These are phyloP conservation scores for Anagyrus pseudococci DNA, from an alignment of 2,888 invertebrate genomes.

Conservation along the genomic window DNA sequence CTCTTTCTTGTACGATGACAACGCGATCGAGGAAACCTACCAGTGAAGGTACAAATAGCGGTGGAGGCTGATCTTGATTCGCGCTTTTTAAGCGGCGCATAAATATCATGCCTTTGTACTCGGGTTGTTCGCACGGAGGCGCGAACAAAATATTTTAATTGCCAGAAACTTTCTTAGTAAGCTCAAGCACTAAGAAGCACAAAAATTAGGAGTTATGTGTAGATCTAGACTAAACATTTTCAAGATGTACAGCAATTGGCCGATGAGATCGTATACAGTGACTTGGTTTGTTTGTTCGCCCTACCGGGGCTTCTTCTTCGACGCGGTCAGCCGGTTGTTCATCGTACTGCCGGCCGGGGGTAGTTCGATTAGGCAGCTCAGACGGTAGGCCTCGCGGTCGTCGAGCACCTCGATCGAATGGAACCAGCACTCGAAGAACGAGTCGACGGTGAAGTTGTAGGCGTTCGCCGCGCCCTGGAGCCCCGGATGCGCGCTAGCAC, in stretches of 20 bases:
- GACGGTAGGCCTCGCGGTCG: constrained; percentile 88
- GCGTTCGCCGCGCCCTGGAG: constrained; percentile 96
- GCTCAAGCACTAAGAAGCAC: constrained; percentile 67
- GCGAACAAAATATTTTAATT: constrained; percentile 67
- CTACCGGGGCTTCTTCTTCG: constrained; percentile 35
- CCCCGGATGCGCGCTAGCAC: constrained; percentile 93
- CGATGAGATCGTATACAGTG: constrained; percentile 62
- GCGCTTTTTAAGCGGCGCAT: not conserved
- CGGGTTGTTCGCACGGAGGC: constrained; percentile 66
- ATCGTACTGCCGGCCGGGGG: constrained; percentile 60
- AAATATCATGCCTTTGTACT: constrained; percentile 40
- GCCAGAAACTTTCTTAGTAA: constrained; percentile 62
- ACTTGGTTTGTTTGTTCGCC: constrained; percentile 63
- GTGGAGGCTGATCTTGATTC: not conserved
- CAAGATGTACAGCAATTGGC: constrained; percentile 66
- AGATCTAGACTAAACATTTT: constrained; percentile 65
- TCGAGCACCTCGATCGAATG: constrained; percentile 88
- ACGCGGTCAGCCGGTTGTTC: constrained; percentile 63
- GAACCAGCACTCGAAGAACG: constrained; percentile 95
- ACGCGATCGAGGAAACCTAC: not conserved
- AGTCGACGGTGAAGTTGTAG: constrained; percentile 86
- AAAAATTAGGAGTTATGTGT: constrained; percentile 67
- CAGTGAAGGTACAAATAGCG: constrained; percentile 14
- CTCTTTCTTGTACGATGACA: not conserved
- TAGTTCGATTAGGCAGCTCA: constrained; percentile 90